phyloP scores from a whole-genome alignment of 2,113 vertebrate genomes.

The Aegotheles bennettii region DNA sequence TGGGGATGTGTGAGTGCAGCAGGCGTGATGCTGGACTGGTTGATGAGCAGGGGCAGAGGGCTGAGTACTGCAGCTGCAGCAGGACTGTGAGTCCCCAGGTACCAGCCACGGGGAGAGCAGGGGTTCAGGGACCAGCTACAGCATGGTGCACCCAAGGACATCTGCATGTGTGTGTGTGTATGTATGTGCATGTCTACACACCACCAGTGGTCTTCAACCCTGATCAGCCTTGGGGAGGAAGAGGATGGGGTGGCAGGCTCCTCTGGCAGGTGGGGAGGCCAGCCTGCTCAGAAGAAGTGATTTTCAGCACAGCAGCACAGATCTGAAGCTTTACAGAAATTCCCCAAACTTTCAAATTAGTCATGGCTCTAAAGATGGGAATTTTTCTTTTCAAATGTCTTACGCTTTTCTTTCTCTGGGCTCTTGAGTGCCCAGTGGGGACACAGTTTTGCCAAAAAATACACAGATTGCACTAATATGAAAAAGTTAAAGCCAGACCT shows the following conservation, averaged over 20 bases:
- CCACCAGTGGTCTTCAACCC: background rate
- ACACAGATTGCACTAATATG: accelerated
- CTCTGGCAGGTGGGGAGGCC: background rate
- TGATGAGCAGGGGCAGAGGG: background rate
- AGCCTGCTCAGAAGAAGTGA: background rate
- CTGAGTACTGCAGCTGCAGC: background rate
- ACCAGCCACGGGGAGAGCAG: background rate
- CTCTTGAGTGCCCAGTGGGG: background rate
- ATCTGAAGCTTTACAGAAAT: background rate
- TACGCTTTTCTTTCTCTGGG: background rate
- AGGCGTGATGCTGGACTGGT: background rate
- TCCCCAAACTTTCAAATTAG: background rate
- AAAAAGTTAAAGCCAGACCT: background rate
- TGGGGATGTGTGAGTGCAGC: background rate
- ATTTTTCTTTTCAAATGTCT: background rate
- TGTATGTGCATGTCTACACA: too few species aligned
- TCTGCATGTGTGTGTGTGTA: background rate
- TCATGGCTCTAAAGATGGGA: background rate
- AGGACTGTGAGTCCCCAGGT: background rate
- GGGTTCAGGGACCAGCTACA: background rate
- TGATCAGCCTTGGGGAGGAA: background rate
- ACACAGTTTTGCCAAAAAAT: background rate
- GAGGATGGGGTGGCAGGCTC: too few species aligned
- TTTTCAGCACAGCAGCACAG: background rate
- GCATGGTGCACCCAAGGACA: background rate